Evolutionary conservation across 2,113 vertebrate species (phyloP), one percentile per base, ranked within the genome.

Genomic region (Triplophysa dalaica): DNA sequence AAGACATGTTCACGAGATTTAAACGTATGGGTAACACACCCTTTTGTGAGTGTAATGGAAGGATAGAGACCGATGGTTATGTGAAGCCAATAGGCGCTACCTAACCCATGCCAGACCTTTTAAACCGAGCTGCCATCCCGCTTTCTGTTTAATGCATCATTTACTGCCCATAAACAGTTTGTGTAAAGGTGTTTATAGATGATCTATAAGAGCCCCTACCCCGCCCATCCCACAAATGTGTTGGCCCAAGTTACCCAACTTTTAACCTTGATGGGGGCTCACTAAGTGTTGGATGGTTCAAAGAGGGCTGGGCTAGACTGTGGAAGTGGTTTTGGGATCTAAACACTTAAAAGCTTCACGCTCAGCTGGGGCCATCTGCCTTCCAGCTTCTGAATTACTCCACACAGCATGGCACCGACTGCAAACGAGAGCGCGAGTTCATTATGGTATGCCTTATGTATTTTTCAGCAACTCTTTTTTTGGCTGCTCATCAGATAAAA

Each of bases 121-220:
- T 50, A 86, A 81, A 75, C 45, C 79, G 66, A 77, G 83, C 84
- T 72, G 84, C 82, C 86, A 87, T 87, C 87, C 81, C 86, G 83
- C 83, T 91, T 88, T 81, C 84, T 86, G 81, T 89, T 91, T 89
- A 82, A 88, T 88, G 89, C 87, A 69, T 86, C 86, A 87, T 89
- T 91, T 89, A 89, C 86, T 86, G 87, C 84, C 80, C 83, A 86
- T 90, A 89, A 90, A 91, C 87, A 87, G 86, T 87, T 87, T 86
- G 85, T 81, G 83, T 89, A 83, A 90, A 91, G 86, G 56, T 41
- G 78, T 90, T 92, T 89, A 91, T 89, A 84, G 87, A 88, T 86
- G 62, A 89, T 90, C 89, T 84, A 58, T 82, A 84, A 75, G 80
- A 68, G 16, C 85, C 86, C 78, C 67, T 52, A 17, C 80, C 81